These are phyloP conservation scores for Peromyscus polionotus DNA, from an alignment of 2,113 vertebrate genomes.

Conservation along the genomic window DNA sequence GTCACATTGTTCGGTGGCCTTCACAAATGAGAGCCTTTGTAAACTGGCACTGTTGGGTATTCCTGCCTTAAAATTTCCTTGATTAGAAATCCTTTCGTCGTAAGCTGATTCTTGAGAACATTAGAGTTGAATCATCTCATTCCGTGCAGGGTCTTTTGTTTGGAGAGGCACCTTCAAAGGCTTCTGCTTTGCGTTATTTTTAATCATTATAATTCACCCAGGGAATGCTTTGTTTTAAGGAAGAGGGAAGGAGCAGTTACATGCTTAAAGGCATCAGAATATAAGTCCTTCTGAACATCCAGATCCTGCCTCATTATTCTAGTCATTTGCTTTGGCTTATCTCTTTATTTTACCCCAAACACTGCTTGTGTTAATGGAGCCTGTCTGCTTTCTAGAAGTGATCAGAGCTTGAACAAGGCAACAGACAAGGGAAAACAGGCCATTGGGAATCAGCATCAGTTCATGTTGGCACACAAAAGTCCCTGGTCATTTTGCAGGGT, in stretches of 20 bases:
- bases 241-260: constrained; percentile 38
- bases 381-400: constrained; percentile 15
- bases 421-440: background rate
- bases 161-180: background rate
- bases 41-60: background rate
- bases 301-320: constrained; percentile 34
- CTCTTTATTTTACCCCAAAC: constrained; percentile 69
- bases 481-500: background rate
- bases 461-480: background rate
- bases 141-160: background rate
- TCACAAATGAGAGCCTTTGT: background rate
- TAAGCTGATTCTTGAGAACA: background rate
- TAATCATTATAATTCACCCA: constrained; percentile 54
- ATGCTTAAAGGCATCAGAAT: constrained; percentile 2
- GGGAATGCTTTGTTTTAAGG: constrained; percentile 55
- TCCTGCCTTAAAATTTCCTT: constrained; percentile 1
- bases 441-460: background rate
- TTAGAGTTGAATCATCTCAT: background rate
- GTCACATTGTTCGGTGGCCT: background rate
- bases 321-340: constrained; percentile 55
- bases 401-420: background rate
- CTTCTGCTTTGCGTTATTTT: constrained; percentile 56
- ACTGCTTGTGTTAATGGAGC: constrained; percentile 37
- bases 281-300: constrained; percentile 28
- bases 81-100: background rate